Evolutionary conservation across 2,113 vertebrate species (phyloP).

Genomic region (Electrona antarctica): DNA sequence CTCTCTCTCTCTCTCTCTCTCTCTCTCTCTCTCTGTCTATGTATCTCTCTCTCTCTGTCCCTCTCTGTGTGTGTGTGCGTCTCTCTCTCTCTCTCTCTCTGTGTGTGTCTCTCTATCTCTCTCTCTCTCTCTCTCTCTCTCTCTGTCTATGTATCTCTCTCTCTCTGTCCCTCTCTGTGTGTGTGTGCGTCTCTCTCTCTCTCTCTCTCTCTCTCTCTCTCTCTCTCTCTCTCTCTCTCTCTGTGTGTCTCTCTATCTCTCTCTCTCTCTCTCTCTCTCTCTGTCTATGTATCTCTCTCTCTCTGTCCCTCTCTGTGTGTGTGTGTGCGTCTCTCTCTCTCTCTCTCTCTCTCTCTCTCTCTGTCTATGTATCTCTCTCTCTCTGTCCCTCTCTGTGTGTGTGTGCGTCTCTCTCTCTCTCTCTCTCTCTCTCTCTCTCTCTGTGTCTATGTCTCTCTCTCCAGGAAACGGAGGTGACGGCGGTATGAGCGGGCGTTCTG

Average conservation of each 20-base stretch:
- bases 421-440: not conserved
- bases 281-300: not conserved
- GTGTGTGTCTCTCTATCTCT: not conserved
- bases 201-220: too few relatives aligned
- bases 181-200: not conserved
- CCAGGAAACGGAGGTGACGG: slow-evolving; percentile 33
- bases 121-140: not conserved
- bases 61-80: too few relatives aligned
- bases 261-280: not conserved
- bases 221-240: not conserved
- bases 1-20: too few relatives aligned
- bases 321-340: not conserved
- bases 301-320: not conserved
- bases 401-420: too few relatives aligned
- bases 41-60: not conserved
- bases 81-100: not conserved
- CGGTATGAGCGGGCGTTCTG: slow-evolving; percentile 12
- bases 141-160: too few relatives aligned
- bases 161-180: not conserved
- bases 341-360: not conserved
- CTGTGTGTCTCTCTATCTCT: not conserved
- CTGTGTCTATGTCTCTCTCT: not conserved
- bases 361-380: not conserved
- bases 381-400: not conserved
- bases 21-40: not conserved